Base-by-base conservation (phyloP, 2,888 invertebrate species). In the Creontiades dilutus region DNA sequence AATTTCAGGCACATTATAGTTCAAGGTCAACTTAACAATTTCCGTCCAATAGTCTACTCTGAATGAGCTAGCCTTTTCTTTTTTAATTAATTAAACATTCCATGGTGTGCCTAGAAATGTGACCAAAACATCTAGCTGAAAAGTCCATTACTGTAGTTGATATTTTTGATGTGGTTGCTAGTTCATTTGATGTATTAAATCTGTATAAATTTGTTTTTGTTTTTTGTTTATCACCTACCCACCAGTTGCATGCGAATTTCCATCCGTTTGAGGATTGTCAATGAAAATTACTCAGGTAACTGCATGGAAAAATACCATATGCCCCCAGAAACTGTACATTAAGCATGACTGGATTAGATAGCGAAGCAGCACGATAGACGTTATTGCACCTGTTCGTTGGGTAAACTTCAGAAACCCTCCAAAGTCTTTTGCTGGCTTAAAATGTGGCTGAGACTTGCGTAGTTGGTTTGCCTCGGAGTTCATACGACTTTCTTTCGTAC, bases 171-270 rank as follows among this genome's bases (percentile, higher is more conserved):
- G 28, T 47, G n/a, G 23, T 52, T 88, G 23, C 23, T 19, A 78
- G 28, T 55, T 37, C 16, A 46, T 47, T 52, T 78, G 2, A 61
- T 78, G 48, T 57, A 78, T 88, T 88, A 88, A 88, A 88, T 47
- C 55, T 88, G 80, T 78, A 88, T 88, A 52, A 19, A 88, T 88
- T 78, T 78, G 52, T 76, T 55, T 55, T 27, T 48, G 47, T 88
- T 48, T 88, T 88, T 37, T 88, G 76, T 88, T 76, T 52, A 27
- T 88, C 80, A 28, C 78, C 88, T 47, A 46, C 37, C 80, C 88
- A 61, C 55, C 88, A 88, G 88, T 88, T 88, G 78, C 88, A 88
- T 88, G 80, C 27, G 46, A 78, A 88, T 88, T 88, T 88, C 88
- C 68, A 75, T 48, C 48, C 55, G 16, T 86, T 47, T 75, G 88